Evolutionary conservation across 1,140 invertebrate genomes (phyloP).

Genomic region (Cydia splendana): DNA sequence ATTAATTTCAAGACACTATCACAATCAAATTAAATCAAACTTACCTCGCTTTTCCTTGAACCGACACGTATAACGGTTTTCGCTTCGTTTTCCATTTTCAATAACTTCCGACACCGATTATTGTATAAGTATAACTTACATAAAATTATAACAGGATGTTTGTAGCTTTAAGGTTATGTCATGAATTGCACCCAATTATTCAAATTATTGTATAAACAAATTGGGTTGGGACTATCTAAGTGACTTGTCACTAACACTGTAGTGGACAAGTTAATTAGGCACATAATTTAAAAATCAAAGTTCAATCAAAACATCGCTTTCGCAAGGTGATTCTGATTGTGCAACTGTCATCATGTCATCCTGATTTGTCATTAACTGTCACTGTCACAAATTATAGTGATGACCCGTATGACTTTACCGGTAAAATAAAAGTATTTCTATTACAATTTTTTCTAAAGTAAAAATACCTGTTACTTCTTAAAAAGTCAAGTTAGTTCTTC

Average conservation of each 20-base stretch:
- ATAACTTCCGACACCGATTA: constrained; percentile 1
- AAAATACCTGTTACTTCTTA: not conserved
- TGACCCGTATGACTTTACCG: not conserved
- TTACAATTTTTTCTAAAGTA: not conserved
- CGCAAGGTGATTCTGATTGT: constrained; percentile 19
- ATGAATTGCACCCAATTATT: constrained; percentile 37
- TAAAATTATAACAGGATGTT: constrained; percentile 21
- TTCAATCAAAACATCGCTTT: constrained; percentile 34
- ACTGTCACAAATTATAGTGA: not conserved
- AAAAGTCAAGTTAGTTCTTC: too few relatives aligned
- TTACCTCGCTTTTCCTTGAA: constrained; percentile 75
- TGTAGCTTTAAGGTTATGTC: constrained; percentile 53
- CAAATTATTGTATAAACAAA: constrained; percentile 1
- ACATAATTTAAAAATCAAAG: constrained; percentile 35
- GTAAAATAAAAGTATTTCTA: not conserved
- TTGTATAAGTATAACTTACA: constrained; percentile 43
- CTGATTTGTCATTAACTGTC: not conserved
- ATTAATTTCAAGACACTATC: not conserved
- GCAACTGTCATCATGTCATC: constrained; percentile 29
- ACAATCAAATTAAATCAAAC: constrained; percentile 23
- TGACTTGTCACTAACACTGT: constrained; percentile 74
- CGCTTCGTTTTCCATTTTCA: constrained; percentile 57
- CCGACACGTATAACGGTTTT: constrained; percentile 69
- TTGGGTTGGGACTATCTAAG: constrained; percentile 21
- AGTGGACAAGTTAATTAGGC: constrained; percentile 65